A percentile compares a stretch with the other conserved stretches of the same genome.
phyloP scores from a whole-genome alignment of 1,140 invertebrate species.

The Temnothorax curvispinosus region DNA sequence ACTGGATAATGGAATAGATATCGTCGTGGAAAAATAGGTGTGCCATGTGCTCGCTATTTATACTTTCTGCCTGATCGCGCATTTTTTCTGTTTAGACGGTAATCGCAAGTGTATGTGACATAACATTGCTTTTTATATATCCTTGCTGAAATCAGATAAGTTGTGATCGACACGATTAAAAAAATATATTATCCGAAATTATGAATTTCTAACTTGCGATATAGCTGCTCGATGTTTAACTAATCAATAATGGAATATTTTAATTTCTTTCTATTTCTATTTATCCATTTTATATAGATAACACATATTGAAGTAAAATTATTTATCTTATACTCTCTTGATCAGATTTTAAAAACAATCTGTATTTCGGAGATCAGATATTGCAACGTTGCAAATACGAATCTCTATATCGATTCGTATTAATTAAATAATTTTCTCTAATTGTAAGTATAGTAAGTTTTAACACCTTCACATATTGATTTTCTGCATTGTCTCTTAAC shows the following conservation, averaged over 20 bases:
- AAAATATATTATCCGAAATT: not conserved
- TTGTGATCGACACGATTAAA: not conserved
- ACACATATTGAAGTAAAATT: not conserved
- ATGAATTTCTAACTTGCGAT: not conserved
- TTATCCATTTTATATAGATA: not conserved
- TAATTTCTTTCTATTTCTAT: not conserved
- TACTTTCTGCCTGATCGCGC: not conserved
- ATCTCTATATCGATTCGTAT: not conserved
- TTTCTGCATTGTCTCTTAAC: not conserved
- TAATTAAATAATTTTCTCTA: not conserved
- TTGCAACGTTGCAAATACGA: not conserved
- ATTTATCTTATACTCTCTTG: not conserved
- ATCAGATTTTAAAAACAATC: not conserved
- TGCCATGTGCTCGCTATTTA: not conserved
- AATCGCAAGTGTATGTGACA: not conserved
- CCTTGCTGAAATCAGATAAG: not conserved
- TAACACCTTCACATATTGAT: not conserved
- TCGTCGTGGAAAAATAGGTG: not conserved
- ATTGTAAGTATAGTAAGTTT: not conserved
- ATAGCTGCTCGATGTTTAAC: not conserved
- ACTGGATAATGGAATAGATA: not conserved
- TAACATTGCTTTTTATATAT: not conserved
- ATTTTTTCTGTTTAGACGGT: not conserved
- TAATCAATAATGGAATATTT: not conserved
- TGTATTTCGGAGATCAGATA: not conserved